A percentile compares a stretch with the other conserved stretches of the same genome.
Evolutionary conservation across 2,797 vertebrate species (phyloP).

Genomic region (Cephalopachus bancanus): DNA sequence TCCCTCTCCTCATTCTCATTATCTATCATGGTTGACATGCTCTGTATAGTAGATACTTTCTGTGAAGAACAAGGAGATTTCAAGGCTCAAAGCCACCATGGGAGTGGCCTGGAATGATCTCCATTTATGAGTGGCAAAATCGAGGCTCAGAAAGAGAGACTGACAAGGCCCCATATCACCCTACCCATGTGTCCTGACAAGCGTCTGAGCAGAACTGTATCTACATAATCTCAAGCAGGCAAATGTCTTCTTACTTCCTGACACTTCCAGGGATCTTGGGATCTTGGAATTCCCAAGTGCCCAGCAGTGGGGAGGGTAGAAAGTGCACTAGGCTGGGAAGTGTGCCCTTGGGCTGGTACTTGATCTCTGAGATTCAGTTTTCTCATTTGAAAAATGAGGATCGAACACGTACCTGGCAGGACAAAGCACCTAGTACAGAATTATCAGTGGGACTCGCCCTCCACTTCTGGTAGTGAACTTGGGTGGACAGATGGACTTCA

Average conservation of each 20-base stretch:
- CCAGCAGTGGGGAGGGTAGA: neutral
- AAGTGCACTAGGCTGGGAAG: neutral
- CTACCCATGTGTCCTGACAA: neutral
- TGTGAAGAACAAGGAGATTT: neutral
- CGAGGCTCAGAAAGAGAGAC: neutral
- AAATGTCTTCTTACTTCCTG: neutral
- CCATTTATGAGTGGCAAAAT: neutral
- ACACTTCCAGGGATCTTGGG: neutral
- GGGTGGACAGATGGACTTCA: neutral
- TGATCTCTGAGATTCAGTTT: neutral
- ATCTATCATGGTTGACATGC: neutral
- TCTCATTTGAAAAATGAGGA: neutral
- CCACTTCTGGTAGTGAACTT: neutral
- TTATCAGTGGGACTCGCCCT: neutral
- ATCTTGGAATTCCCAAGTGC: neutral
- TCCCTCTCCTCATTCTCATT: neutral
- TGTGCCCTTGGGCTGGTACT: neutral
- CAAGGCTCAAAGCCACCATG: neutral
- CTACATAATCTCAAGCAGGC: neutral
- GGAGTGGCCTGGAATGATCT: neutral
- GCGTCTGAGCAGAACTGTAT: neutral
- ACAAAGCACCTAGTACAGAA: neutral
- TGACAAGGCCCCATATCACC: neutral
- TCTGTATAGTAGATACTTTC: neutral
- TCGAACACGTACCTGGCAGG: neutral